phyloP scores from a whole-genome alignment of 2,113 vertebrate genomes.

The Ptyas mucosa region DNA sequence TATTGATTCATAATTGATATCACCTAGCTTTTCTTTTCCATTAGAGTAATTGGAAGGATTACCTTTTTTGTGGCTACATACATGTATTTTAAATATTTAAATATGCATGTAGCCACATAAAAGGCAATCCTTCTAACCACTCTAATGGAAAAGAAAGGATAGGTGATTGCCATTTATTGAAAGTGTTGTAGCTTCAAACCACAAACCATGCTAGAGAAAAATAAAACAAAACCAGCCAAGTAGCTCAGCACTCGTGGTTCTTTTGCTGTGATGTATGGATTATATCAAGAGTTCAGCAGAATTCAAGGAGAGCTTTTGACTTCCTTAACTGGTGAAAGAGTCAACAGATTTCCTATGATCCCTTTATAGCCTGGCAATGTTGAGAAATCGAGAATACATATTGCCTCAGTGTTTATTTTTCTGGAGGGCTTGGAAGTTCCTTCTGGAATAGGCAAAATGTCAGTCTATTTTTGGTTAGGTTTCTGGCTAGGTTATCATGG shows the following conservation, averaged over 20 bases:
- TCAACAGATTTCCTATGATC: neutral
- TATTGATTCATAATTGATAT: neutral
- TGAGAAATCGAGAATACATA: neutral
- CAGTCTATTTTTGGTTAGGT: neutral
- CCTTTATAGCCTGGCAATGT: neutral
- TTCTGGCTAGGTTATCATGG: neutral
- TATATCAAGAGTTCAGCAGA: neutral
- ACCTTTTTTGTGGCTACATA: neutral
- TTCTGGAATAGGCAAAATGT: neutral
- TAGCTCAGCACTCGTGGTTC: neutral
- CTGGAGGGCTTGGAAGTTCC: neutral
- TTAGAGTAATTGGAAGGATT: neutral
- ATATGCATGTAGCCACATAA: neutral
- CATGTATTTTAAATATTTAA: neutral
- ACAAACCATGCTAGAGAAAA: neutral
- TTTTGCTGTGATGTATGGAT: neutral
- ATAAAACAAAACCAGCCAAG: neutral
- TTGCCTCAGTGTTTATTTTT: neutral
- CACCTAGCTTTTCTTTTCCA: neutral
- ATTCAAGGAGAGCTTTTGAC: neutral
- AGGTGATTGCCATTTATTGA: neutral
- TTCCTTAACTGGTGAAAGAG: neutral
- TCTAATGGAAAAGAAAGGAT: neutral
- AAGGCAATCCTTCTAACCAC: neutral
- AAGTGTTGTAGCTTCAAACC: neutral